Conservation (phyloP, 2,888 invertebrate species). For the Drosophila rellima region DNA sequence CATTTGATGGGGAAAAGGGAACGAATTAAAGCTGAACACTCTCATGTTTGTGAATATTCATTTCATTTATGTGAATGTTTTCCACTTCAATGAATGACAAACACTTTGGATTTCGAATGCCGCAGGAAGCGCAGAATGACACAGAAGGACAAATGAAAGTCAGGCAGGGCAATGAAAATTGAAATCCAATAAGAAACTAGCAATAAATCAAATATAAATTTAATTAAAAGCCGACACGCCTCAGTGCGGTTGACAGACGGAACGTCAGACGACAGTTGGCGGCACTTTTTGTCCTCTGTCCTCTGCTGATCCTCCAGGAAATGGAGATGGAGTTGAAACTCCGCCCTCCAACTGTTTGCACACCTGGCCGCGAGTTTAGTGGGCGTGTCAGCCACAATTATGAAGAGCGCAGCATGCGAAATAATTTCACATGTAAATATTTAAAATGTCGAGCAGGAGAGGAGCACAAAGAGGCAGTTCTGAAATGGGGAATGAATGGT, state of each 20-base stretch:
- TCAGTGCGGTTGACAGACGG: slow-evolving; percentile 17
- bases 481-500: not conserved
- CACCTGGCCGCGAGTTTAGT: slow-evolving; percentile 58
- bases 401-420: slow-evolving; percentile 44
- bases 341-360: slow-evolving; percentile 41
- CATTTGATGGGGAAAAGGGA: not conserved
- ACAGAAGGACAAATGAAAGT: slow-evolving; percentile 69
- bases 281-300: not conserved
- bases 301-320: not conserved
- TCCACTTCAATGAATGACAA: slow-evolving; percentile 5
- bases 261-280: not conserved
- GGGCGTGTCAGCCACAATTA: slow-evolving; percentile 54
- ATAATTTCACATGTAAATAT: slow-evolving; percentile 75
- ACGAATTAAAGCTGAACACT: not conserved
- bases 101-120: not conserved
- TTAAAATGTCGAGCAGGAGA: slow-evolving; percentile 51
- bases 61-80: not conserved
- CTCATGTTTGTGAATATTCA: slow-evolving; percentile 9
- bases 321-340: not conserved
- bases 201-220: slow-evolving; percentile 75
- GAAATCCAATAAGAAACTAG: slow-evolving; percentile 57
- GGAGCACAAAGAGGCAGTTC: too few species aligned
- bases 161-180: slow-evolving; percentile 45
- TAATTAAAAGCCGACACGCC: slow-evolving; percentile 68
- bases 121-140: slow-evolving; percentile 13